Percentiles rank a stretch among this genome's conserved stretches.
These are phyloP conservation scores for Noctua janthe DNA, from an alignment of 2,888 invertebrate species.

Conservation along the genomic window DNA sequence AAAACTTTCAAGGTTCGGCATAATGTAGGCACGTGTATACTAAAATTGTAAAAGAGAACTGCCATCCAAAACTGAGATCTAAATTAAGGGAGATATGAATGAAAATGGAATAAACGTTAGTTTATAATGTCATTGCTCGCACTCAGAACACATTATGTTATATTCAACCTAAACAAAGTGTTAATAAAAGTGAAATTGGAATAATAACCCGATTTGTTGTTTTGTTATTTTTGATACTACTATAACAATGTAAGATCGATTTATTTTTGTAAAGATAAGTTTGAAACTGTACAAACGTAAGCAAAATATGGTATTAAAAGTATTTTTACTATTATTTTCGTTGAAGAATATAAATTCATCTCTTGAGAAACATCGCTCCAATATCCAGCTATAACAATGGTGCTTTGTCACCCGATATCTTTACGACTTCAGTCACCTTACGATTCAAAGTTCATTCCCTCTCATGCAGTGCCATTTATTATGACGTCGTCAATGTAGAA, in stretches of 20 bases:
- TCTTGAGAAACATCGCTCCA: constrained; percentile 11
- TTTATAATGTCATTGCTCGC: constrained; percentile 27
- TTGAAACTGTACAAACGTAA: not conserved
- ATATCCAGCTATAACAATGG: constrained; percentile 41
- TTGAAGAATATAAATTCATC: constrained; percentile 20
- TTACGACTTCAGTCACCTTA: constrained; percentile 63
- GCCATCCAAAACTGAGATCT: constrained; percentile 32
- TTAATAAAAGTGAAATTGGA: constrained; percentile 26
- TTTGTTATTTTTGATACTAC: not conserved
- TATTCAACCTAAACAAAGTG: constrained; percentile 18
- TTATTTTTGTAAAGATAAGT: constrained; percentile 15
- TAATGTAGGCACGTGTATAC: constrained; percentile 24
- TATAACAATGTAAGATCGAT: not conserved
- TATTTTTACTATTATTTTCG: constrained; percentile 1
- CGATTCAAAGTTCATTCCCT: constrained; percentile 58
- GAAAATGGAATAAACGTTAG: constrained; percentile 16
- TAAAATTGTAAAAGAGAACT: constrained; percentile 28
- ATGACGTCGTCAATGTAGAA: constrained; percentile 60
- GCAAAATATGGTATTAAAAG: constrained; percentile 1
- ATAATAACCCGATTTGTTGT: not conserved
- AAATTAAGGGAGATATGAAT: not conserved
- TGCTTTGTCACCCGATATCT: constrained; percentile 55
- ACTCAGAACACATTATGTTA: constrained; percentile 23
- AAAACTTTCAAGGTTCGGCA: constrained; percentile 42
- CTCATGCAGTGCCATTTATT: constrained; percentile 42